Percentiles rank a stretch among this genome's conserved stretches.
These are phyloP conservation scores for Bradypodion ventrale DNA, from an alignment of 2,797 vertebrate genomes.

Conservation along the genomic window DNA sequence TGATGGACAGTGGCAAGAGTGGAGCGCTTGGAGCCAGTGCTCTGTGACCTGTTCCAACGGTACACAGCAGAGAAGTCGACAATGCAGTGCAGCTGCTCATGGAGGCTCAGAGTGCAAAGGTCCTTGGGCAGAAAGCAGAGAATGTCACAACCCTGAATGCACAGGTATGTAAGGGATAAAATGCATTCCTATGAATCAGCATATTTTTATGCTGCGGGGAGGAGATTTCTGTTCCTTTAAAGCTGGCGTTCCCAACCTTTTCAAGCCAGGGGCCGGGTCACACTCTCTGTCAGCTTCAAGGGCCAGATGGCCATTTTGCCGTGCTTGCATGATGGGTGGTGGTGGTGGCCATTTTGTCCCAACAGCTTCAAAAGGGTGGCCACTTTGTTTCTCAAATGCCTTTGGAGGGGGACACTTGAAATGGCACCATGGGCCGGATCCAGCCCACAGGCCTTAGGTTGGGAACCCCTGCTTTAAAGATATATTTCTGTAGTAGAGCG, in stretches of 20 bases:
- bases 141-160: slow-evolving; percentile 96
- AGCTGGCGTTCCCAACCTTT: too few species aligned
- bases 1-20: slow-evolving; percentile 99
- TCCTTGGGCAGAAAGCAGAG: slow-evolving; percentile 98
- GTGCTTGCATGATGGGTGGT: too few species aligned
- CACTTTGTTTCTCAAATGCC: too few species aligned
- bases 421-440: too few species aligned
- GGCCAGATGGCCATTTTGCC: too few species aligned
- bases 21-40: slow-evolving; percentile 97
- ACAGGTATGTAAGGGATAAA: slow-evolving; percentile 82
- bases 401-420: too few species aligned
- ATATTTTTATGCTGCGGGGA: neutral
- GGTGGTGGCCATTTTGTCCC: too few species aligned
- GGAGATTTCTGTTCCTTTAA: neutral
- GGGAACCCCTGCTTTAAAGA: too few species aligned
- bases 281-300: too few species aligned
- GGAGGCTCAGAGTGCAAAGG: slow-evolving; percentile 97
- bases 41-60: slow-evolving; percentile 98
- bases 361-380: too few species aligned
- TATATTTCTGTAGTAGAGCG: neutral
- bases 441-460: too few species aligned
- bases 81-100: slow-evolving; percentile 94
- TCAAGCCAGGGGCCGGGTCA: too few species aligned
- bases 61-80: slow-evolving; percentile 95
- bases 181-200: neutral